Percentiles rank a stretch among this genome's conserved stretches.
These are phyloP conservation scores for Pseudochirops cupreus DNA, from an alignment of 2,797 vertebrate genomes.

Conservation along the genomic window DNA sequence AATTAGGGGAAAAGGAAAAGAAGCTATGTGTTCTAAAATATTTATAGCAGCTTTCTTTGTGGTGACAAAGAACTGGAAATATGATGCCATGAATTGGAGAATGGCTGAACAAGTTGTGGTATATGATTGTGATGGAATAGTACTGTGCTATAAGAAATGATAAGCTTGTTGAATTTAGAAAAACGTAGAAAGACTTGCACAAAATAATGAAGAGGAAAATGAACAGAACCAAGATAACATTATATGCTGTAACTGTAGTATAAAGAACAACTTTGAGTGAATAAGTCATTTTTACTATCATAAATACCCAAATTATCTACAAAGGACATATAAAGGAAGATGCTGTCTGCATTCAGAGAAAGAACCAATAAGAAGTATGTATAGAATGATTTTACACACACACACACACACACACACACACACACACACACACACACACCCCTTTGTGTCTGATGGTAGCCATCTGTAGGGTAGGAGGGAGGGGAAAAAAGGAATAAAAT, in stretches of 20 bases:
- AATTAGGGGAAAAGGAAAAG: neutral
- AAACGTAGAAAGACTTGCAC: neutral
- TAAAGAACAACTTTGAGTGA: neutral
- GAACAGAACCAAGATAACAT: neutral
- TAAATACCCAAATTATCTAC: neutral
- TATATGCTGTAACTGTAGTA: too few species aligned
- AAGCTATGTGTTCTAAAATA: neutral
- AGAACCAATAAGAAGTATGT: neutral
- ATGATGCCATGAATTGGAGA: too few species aligned
- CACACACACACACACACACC: neutral
- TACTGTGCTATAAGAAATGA: neutral
- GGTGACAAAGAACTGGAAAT: neutral
- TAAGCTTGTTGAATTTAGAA: neutral
- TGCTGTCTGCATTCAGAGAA: neutral
- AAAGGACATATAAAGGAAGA: neutral
- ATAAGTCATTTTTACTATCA: neutral
- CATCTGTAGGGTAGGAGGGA: neutral
- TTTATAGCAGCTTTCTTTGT: neutral
- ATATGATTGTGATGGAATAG: neutral
- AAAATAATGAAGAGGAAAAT: neutral
- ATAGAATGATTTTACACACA: neutral
- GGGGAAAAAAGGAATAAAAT: neutral
- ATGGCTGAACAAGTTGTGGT: neutral
- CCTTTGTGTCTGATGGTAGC: neutral
- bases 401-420: too few species aligned